Percentiles rank a stretch among this genome's conserved stretches.
Conservation (phyloP, 1,140 invertebrate species). For the Plutomurus gul region DNA sequence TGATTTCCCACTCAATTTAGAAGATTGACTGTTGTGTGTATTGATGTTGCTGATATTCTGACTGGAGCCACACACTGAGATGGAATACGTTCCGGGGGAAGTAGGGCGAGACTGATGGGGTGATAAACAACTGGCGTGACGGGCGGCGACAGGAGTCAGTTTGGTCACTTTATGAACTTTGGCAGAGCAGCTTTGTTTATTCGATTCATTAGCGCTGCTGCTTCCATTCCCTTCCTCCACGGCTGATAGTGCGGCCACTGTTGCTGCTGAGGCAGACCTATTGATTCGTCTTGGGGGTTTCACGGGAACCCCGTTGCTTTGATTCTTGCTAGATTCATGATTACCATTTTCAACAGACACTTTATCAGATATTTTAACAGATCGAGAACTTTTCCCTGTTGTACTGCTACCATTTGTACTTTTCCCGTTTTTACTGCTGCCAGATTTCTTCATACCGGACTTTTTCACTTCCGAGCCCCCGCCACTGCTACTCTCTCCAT, state of each 20-base stretch:
- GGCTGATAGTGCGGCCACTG: conserved; percentile 33
- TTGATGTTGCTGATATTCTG: neutral
- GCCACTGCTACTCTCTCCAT: too few relatives aligned
- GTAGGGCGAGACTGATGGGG: conserved; percentile 43
- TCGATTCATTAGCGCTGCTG: neutral
- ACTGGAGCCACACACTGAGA: neutral
- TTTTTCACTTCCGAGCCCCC: neutral
- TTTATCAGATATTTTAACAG: conserved; percentile 45
- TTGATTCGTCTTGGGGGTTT: conserved; percentile 61
- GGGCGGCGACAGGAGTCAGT: conserved; percentile 38
- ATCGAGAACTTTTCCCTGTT: conserved; percentile 33
- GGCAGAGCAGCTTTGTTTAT: neutral
- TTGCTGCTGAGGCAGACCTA: conserved; percentile 62
- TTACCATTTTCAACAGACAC: conserved; percentile 20
- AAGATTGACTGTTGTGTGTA: neutral
- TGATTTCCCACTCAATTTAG: conserved; percentile 19
- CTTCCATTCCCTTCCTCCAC: conserved; percentile 4
- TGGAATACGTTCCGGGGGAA: conserved; percentile 32
- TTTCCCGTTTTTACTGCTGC: conserved; percentile 23
- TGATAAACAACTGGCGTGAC: conserved; percentile 50
- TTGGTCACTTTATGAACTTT: conserved; percentile 43
- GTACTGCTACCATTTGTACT: neutral
- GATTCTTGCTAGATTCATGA: neutral
- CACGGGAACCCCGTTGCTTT: conserved; percentile 11
- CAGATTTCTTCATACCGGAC: conserved; percentile 39